Evolutionary conservation across 2,888 invertebrate species (phyloP).

Genomic region (Drosophila borealis): DNA sequence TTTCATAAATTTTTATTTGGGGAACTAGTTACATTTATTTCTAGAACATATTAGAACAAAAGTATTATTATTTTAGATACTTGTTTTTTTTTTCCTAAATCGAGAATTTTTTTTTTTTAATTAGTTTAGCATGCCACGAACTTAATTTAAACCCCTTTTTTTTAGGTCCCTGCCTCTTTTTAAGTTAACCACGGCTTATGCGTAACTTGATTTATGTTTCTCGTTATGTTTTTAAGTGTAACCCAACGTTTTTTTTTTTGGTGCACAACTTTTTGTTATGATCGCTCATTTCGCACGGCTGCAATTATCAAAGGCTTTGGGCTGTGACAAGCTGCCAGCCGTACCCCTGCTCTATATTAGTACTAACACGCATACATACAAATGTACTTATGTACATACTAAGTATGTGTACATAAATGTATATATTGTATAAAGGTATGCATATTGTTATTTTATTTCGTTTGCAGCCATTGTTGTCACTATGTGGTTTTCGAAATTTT

Average conservation of each 20-base stretch:
- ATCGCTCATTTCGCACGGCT: conserved; percentile 45
- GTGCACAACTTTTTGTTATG: conserved; percentile 13
- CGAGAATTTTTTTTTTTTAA: too few relatives aligned
- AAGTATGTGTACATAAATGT: neutral
- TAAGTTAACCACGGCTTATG: neutral
- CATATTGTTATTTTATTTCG: conserved; percentile 23
- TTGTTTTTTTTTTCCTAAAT: too few relatives aligned
- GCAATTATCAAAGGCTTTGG: conserved; percentile 58
- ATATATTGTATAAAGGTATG: neutral
- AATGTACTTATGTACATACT: neutral
- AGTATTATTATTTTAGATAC: too few relatives aligned
- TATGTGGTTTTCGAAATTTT: conserved; percentile 55
- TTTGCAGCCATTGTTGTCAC: conserved; percentile 35
- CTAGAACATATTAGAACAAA: too few relatives aligned
- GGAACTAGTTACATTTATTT: too few relatives aligned
- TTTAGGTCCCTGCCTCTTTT: neutral
- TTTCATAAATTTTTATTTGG: too few relatives aligned
- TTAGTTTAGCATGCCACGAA: too few relatives aligned
- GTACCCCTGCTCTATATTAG: conserved; percentile 21
- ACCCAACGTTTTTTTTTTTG: conserved; percentile 4
- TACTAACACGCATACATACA: conserved; percentile 2
- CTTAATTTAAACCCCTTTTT: too few relatives aligned
- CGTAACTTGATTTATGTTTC: neutral
- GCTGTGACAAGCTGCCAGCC: conserved; percentile 52
- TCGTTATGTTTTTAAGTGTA: neutral